Base-by-base conservation (phyloP, 2,113 vertebrate genomes). In the Alethe diademata region DNA sequence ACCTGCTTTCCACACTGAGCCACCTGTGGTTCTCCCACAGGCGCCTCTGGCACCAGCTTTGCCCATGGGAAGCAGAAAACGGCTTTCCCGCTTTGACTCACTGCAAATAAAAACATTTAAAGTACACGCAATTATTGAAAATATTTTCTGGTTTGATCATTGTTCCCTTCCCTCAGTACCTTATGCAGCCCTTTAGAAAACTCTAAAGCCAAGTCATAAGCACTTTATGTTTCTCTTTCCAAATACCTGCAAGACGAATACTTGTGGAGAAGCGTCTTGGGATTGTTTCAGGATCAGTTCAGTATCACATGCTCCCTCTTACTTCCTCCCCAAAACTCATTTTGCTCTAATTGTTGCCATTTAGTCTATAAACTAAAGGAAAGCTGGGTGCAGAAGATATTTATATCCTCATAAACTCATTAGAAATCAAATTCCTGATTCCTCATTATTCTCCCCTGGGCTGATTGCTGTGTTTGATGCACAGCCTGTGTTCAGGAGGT, bases 191-290 rank as follows among this genome's bases (percentile, higher is more conserved):
- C 35, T 20, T 61, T 5, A 65, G 48, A 69, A 54, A 38, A 8
- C 40, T 48, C 51, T 26, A 23, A 43, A 29, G 65, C 8, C 43
- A 19, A 5, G 28, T 14, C 51, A 42, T 51, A 50, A 67, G 9
- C 1, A 1, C 25, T 35, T 57, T 5, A 4, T 31, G 26, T 19
- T 75, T 61, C 53, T 54, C 6, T 42, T 88, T 75, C 50, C 51
- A 70, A 61, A 83, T 3, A 80, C 14, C 24, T 69, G n/a, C 10
- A 57, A 33, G 64, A 57, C 3, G 75, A 75, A 83, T 15, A 24
- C 0, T 0, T 2, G 3, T 40, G 45, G 29, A 57, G 60, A 48
- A 73, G 35, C 6, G 45, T 11, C 28, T 57, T 7, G 0, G 31
- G 36, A 28, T 18, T 26, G 51, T 7, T 65, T 31, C 10, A 43